Base-by-base conservation (phyloP, 2,888 invertebrate species). In the Drosophila cognata region DNA sequence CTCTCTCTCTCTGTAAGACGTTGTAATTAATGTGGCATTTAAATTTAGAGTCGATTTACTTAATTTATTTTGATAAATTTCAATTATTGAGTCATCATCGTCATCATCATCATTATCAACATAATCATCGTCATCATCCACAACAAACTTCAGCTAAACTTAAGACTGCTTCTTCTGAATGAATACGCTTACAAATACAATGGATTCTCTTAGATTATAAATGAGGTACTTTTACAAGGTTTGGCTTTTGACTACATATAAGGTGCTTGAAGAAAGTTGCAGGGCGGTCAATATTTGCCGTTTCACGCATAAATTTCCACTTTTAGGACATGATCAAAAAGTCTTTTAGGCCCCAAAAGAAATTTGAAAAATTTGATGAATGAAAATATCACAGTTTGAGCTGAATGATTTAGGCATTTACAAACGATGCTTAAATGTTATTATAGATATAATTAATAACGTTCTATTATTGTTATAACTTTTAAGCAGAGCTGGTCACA, bases 21-120 rank as follows among this genome's bases (percentile, higher is more conserved):
- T 67, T 75, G 79, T 83, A 80, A 88, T 88, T 81, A 81, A 89
- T 88, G 75, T 79, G 87, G 68, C 74, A 77, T 82, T 79, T 81
- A 64, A 74, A 76, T 71, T 75, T 81, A 80, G 74, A 88, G 77
- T 64, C 80, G 81, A 79, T 84, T 88, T 81, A 59, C 61, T 70
- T 74, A 79, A 88, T 86, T 75, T 71, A 84, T 84, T 76, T 88
- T 79, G 79, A 87, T 88, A 70, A 79, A 88, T 86, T 84, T 84
- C 75, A 82, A 77, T 86, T 84, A 86, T 88, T 77, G 77, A 86
- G 81, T 71, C 72, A 81, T 82, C 79, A 77, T 73, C 71, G 71
- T 79, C 61, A 31, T 48, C 11, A 50, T 35, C 43, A 50, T 33
- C 50, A 75, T 71, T 65, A 73, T 81, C 66, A 77, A 70, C 63